phyloP scores from a whole-genome alignment of 2,888 invertebrate genomes.

The Schizotus pectinicornis region DNA sequence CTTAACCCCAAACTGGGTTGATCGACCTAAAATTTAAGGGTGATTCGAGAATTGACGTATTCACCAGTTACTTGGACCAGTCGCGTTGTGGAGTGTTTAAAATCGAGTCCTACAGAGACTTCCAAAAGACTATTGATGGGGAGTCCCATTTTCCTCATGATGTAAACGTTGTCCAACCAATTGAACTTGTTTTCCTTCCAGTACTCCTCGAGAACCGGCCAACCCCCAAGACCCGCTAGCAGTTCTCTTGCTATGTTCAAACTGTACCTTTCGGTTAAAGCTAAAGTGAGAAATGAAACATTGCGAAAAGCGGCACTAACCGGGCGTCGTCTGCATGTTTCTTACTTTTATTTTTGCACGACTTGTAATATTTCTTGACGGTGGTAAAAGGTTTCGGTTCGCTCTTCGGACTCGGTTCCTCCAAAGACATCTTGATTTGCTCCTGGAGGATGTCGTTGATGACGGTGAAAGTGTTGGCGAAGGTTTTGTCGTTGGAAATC shows the following conservation, averaged over 20 bases:
- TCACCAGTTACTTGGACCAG: conserved; percentile 31
- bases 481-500: conserved; percentile 77
- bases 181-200: conserved; percentile 45
- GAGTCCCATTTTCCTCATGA: conserved; percentile 33
- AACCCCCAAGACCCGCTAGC: conserved; percentile 81
- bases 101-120: conserved; percentile 34
- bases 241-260: conserved; percentile 74
- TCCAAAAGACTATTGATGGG: conserved; percentile 33
- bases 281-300: conserved; percentile 19
- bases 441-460: conserved; percentile 59
- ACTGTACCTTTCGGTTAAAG: conserved; percentile 80
- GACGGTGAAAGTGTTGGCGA: conserved; percentile 57
- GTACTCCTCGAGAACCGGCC: conserved; percentile 79
- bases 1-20: conserved; percentile 80
- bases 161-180: conserved; percentile 28
- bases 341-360: conserved; percentile 83
- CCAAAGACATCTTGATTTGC: conserved; percentile 67
- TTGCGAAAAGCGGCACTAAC: conserved; percentile 10
- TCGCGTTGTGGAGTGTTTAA: conserved; percentile 35
- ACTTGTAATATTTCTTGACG: conserved; percentile 81
- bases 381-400: conserved; percentile 76
- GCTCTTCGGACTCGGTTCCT: conserved; percentile 65
- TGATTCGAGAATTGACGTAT: neutral
- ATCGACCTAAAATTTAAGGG: conserved; percentile 67
- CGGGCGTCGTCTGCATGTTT: no score